These are phyloP conservation scores for Agrochola lychnidis DNA, from an alignment of 2,888 invertebrate genomes.

Conservation along the genomic window DNA sequence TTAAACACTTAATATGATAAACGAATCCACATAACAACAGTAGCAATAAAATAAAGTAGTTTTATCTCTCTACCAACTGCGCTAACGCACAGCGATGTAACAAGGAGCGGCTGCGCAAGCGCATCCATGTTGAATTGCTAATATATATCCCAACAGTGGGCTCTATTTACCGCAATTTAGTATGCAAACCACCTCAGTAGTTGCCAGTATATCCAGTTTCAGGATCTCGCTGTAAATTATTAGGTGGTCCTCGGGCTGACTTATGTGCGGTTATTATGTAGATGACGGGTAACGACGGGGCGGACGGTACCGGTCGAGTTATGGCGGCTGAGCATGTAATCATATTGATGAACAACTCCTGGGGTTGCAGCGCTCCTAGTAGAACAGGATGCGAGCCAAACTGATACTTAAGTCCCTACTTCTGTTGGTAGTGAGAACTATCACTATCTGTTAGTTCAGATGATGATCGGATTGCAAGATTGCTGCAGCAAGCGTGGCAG, in stretches of 20 bases:
- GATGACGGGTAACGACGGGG: conserved; percentile 49
- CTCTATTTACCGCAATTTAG: conserved; percentile 53
- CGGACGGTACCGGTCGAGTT: conserved; percentile 64
- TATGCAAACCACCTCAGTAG: conserved; percentile 57
- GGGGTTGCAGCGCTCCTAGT: conserved; percentile 45
- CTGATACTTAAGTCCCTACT: conserved; percentile 40
- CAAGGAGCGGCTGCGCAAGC: conserved; percentile 21
- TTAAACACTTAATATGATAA: conserved; percentile 25
- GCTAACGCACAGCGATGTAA: conserved; percentile 54
- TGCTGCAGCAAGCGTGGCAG: conserved; percentile 6
- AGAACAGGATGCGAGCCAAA: conserved; percentile 31
- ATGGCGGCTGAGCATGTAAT: conserved; percentile 67
- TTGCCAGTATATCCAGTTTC: conserved; percentile 62
- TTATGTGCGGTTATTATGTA: conserved; percentile 73
- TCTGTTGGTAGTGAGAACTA: conserved; percentile 14
- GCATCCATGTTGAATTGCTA: conserved; percentile 32
- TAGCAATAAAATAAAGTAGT: conserved; percentile 39
- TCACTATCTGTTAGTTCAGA: conserved; percentile 7
- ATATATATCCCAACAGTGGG: conserved; percentile 37
- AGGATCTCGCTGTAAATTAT: conserved; percentile 72
- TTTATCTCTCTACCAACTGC: conserved; percentile 44
- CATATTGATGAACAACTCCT: conserved; percentile 72
- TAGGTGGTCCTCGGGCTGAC: conserved; percentile 64
- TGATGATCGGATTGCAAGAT: conserved; percentile 15
- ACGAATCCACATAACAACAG: conserved; percentile 35